Evolutionary conservation across 2,888 invertebrate species (phyloP).

Genomic region (Melipona bicolor): DNA sequence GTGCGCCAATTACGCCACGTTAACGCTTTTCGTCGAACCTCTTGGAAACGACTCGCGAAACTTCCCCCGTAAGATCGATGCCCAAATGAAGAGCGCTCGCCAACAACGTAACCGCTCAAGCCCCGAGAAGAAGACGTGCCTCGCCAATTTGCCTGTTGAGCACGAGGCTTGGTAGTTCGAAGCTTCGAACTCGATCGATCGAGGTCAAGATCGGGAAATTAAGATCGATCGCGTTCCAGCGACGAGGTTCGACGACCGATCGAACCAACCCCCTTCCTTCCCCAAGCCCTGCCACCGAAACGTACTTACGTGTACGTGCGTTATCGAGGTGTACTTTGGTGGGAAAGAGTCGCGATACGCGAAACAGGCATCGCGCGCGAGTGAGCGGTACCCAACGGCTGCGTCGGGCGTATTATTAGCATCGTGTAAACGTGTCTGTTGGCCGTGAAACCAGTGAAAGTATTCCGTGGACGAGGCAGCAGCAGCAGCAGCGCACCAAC

Average conservation of each 20-base stretch:
- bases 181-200: neutral
- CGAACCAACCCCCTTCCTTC: neutral
- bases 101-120: neutral
- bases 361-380: conserved; percentile 3
- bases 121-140: neutral
- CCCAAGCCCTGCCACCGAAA: neutral
- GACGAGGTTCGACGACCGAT: conserved; percentile 56
- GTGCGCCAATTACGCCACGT: conserved; percentile 60
- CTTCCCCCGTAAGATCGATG: neutral
- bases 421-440: conserved; percentile 81
- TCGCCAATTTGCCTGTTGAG: conserved; percentile 15
- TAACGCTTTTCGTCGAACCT: neutral
- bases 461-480: conserved; percentile 74
- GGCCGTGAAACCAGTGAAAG: conserved; percentile 84
- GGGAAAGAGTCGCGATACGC: neutral
- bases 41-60: neutral
- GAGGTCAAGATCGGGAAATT: conserved; percentile 45
- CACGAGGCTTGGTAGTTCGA: neutral
- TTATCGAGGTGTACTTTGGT: too few relatives aligned
- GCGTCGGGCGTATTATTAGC: conserved; percentile 77
- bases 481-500: conserved; percentile 18
- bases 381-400: conserved; percentile 60
- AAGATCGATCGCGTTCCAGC: conserved; percentile 30
- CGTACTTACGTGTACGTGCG: neutral
- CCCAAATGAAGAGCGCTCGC: neutral